Conservation (phyloP, 2,888 invertebrate species). For the Pyrocoelia pectoralis region DNA sequence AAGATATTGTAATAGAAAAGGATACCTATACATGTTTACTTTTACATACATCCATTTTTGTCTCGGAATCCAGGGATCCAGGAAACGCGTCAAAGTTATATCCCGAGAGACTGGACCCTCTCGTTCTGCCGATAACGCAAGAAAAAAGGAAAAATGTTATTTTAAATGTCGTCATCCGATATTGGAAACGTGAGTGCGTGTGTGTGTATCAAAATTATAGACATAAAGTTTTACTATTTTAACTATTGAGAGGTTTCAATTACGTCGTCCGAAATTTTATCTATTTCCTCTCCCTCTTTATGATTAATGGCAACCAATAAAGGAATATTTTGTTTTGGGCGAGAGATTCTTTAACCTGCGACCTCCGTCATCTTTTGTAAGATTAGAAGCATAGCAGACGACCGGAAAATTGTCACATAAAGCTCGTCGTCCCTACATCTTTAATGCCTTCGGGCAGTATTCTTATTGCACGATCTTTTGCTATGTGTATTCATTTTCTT, state of each 20-base stretch:
- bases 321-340: slow-evolving; percentile 26
- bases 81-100: slow-evolving; percentile 36
- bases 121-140: slow-evolving; percentile 39
- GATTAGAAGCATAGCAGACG: slow-evolving; percentile 54
- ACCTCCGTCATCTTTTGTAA: slow-evolving; percentile 57
- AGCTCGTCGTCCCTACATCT: slow-evolving; percentile 53
- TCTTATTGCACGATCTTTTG: slow-evolving; percentile 46
- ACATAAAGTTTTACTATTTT: slow-evolving; percentile 25
- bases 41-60: slow-evolving; percentile 53
- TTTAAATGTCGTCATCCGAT: slow-evolving; percentile 46
- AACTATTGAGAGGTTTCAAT: slow-evolving; percentile 1
- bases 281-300: background rate
- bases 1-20: background rate
- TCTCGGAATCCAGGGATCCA: slow-evolving; percentile 43
- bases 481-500: slow-evolving; percentile 53
- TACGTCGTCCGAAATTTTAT: background rate
- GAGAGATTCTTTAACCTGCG: slow-evolving; percentile 53
- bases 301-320: slow-evolving; percentile 30
- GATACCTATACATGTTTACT: slow-evolving; percentile 46
- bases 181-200: slow-evolving; percentile 26
- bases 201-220: background rate
- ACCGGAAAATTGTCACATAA: slow-evolving; percentile 61
- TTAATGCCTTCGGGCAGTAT: slow-evolving; percentile 47
- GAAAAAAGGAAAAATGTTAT: slow-evolving; percentile 45
- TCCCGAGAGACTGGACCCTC: slow-evolving; percentile 36